phyloP scores from a whole-genome alignment of 2,113 vertebrate genomes.

The Marmota flaviventris region DNA sequence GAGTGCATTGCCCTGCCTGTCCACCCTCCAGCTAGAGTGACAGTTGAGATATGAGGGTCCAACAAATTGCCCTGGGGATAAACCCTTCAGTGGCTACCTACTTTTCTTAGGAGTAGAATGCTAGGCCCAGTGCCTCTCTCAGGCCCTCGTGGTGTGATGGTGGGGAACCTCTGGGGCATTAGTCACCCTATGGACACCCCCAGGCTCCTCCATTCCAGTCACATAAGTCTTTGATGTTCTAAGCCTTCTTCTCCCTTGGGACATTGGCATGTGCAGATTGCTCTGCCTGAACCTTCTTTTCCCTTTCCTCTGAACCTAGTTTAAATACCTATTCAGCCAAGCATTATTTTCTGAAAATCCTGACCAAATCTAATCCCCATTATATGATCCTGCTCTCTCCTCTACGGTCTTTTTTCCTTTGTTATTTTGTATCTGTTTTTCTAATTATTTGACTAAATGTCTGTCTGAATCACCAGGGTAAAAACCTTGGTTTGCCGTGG shows the following conservation, averaged over 20 bases:
- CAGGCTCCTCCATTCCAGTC: neutral
- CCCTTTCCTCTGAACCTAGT: neutral
- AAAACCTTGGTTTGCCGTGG: neutral
- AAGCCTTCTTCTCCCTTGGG: neutral
- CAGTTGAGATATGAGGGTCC: neutral
- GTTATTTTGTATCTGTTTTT: neutral
- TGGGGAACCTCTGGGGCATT: neutral
- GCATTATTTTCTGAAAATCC: neutral
- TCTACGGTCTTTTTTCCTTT: neutral
- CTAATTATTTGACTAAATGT: neutral
- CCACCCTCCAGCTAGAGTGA: neutral
- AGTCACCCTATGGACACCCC: neutral
- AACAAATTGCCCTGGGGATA: neutral
- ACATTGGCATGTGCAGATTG: neutral
- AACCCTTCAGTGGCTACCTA: neutral
- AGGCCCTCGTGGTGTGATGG: neutral
- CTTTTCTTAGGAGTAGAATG: neutral
- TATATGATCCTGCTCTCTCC: neutral
- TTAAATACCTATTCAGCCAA: neutral
- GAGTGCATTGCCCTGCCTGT: neutral
- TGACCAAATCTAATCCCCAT: neutral
- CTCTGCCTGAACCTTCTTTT: neutral
- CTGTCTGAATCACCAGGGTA: neutral
- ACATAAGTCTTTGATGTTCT: neutral
- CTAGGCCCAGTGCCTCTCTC: accelerated